phyloP scores from a whole-genome alignment of 2,888 invertebrate genomes.

The Cybosia mesomella region DNA sequence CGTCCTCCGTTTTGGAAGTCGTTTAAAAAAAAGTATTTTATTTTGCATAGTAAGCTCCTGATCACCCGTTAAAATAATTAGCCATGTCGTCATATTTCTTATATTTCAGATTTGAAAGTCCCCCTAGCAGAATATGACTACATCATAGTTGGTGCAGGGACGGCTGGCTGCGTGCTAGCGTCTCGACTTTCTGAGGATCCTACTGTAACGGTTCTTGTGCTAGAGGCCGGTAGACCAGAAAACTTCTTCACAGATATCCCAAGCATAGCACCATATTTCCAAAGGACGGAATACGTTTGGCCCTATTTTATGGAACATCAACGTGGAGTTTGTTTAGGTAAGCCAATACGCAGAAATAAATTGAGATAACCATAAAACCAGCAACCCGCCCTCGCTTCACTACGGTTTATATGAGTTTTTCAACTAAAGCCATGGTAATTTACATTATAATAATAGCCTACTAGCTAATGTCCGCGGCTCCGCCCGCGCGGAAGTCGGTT shows the following conservation, averaged over 20 bases:
- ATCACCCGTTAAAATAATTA: background rate
- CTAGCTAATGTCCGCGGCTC: too few species aligned
- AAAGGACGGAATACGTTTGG: constrained; percentile 88
- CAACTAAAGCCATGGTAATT: too few species aligned
- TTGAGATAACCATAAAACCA: background rate
- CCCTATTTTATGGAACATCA: constrained; percentile 88
- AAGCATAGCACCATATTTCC: constrained; percentile 84
- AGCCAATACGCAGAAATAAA: background rate
- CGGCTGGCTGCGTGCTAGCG: constrained; percentile 86
- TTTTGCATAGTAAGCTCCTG: too few species aligned
- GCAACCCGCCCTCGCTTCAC: background rate
- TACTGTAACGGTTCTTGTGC: constrained; percentile 86
- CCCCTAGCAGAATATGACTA: constrained; percentile 85
- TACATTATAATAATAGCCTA: too few species aligned
- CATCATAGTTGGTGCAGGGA: constrained; percentile 87
- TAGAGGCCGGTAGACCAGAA: constrained; percentile 86
- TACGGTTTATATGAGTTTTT: too few species aligned
- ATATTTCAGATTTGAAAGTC: constrained; percentile 65
- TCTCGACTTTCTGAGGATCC: constrained; percentile 80
- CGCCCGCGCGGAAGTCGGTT: too few species aligned
- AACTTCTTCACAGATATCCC: constrained; percentile 84
- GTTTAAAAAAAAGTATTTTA: too few species aligned
- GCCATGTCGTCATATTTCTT: background rate
- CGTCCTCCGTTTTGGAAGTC: too few species aligned
- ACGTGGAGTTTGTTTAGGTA: constrained; percentile 82